phyloP scores from a whole-genome alignment of 2,797 vertebrate genomes.

The Hoplostethus atlanticus region DNA sequence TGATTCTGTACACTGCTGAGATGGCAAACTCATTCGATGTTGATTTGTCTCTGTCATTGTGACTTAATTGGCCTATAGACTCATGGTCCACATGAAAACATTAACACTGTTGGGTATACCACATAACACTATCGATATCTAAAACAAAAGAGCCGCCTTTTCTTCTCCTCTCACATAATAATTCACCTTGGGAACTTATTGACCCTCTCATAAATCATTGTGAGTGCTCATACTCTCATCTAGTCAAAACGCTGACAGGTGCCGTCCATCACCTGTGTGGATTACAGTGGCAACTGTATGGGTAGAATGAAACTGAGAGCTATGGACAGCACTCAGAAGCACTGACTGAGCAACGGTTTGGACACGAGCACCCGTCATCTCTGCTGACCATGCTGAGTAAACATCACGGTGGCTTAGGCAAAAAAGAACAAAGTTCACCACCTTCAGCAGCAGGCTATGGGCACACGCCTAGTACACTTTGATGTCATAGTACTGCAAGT shows the following conservation, averaged over 20 bases:
- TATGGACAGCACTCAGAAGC: conserved; percentile 21
- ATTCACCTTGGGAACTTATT: conserved; percentile 39
- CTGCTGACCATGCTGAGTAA: conserved; percentile 24
- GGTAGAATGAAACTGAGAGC: conserved; percentile 29
- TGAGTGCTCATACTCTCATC: conserved; percentile 45
- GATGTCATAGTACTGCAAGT: too few species aligned
- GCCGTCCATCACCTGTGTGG: conserved; percentile 62
- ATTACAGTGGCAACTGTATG: conserved; percentile 33
- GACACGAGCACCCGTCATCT: conserved; percentile 50
- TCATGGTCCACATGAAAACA: not conserved
- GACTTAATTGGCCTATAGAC: not conserved
- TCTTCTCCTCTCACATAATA: conserved; percentile 32
- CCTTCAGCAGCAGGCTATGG: not conserved
- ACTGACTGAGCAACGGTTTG: not conserved
- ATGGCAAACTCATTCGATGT: too few species aligned
- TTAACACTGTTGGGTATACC: not conserved
- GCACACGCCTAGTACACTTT: not conserved
- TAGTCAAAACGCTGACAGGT: conserved; percentile 58
- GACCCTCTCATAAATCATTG: conserved; percentile 66
- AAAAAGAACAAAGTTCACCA: not conserved
- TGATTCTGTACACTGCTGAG: too few species aligned
- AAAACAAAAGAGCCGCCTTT: conserved; percentile 10
- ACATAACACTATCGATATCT: conserved; percentile 14
- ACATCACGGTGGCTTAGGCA: conserved; percentile 9
- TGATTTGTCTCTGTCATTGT: not conserved